A percentile compares a stretch with the other conserved stretches of the same genome.
These are phyloP conservation scores for Aegotheles bennettii DNA, from an alignment of 2,113 vertebrate genomes.

Conservation along the genomic window DNA sequence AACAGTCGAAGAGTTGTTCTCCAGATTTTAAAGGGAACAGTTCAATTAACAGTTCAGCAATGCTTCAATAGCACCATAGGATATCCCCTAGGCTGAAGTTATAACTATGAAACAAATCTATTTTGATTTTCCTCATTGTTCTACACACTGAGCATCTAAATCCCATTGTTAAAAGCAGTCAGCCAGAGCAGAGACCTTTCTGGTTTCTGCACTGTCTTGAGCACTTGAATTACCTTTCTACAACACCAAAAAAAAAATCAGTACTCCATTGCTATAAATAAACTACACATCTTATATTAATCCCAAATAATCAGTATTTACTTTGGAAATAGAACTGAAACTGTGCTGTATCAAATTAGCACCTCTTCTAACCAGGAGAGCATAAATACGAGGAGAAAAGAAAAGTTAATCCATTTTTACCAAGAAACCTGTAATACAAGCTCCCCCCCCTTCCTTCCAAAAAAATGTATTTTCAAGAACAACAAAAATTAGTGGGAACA, in stretches of 20 bases:
- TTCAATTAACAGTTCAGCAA: not conserved
- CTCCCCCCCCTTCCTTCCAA: not conserved
- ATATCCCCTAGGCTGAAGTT: not conserved
- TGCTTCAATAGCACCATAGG: accelerated
- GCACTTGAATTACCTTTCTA: not conserved
- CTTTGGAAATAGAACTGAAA: slow-evolving; percentile 33
- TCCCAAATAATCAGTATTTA: slow-evolving; percentile 19
- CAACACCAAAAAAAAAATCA: not conserved
- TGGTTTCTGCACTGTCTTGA: not conserved
- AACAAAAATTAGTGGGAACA: not conserved
- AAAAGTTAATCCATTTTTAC: not conserved
- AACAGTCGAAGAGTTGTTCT: not conserved
- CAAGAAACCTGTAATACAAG: not conserved
- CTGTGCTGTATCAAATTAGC: not conserved
- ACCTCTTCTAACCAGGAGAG: slow-evolving; percentile 22
- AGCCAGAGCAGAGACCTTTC: not conserved
- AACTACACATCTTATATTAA: not conserved
- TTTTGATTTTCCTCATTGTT: not conserved
- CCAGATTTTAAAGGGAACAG: not conserved
- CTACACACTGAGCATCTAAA: not conserved
- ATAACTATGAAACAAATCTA: not conserved
- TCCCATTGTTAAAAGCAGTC: not conserved
- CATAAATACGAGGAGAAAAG: not conserved
- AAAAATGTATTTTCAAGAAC: not conserved
- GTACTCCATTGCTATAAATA: not conserved